Evolutionary conservation across 1,140 invertebrate species (phyloP).

Genomic region (Achroia grisella): DNA sequence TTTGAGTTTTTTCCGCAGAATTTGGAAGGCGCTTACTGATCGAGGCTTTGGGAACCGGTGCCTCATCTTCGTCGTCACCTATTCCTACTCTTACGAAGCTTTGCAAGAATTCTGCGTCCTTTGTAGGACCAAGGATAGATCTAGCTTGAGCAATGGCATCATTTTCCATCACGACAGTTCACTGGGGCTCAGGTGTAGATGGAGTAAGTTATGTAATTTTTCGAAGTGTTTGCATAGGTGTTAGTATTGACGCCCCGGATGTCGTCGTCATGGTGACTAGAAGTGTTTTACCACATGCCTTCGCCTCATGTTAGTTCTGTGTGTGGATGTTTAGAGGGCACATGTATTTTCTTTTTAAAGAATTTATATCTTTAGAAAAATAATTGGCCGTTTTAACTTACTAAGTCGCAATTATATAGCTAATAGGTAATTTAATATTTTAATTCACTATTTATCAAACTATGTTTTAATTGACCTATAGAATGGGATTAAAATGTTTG

Average conservation of each 20-base stretch:
- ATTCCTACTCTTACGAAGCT: conserved; percentile 81
- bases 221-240: conserved; percentile 43
- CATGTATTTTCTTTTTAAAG: not conserved
- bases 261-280: conserved; percentile 55
- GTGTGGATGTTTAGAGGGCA: conserved; percentile 1
- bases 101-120: conserved; percentile 83
- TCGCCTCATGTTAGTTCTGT: conserved; percentile 23
- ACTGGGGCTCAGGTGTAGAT: conserved; percentile 4
- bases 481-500: too few species aligned
- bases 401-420: too few species aligned
- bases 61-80: conserved; percentile 58
- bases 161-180: conserved; percentile 24
- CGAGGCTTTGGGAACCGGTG: conserved; percentile 60
- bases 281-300: conserved; percentile 40
- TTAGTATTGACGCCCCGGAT: conserved; percentile 54
- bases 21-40: conserved; percentile 57
- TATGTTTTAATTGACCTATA: too few species aligned
- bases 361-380: too few species aligned
- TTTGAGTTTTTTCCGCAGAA: conserved; percentile 43
- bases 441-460: too few species aligned
- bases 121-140: conserved; percentile 75
- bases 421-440: too few species aligned
- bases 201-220: conserved; percentile 35
- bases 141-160: conserved; percentile 61
- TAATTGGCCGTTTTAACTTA: too few species aligned